Percentiles rank a stretch among this genome's conserved stretches.
Evolutionary conservation across 2,888 invertebrate genomes (phyloP).

Genomic region (Microctonus aethiopoides): DNA sequence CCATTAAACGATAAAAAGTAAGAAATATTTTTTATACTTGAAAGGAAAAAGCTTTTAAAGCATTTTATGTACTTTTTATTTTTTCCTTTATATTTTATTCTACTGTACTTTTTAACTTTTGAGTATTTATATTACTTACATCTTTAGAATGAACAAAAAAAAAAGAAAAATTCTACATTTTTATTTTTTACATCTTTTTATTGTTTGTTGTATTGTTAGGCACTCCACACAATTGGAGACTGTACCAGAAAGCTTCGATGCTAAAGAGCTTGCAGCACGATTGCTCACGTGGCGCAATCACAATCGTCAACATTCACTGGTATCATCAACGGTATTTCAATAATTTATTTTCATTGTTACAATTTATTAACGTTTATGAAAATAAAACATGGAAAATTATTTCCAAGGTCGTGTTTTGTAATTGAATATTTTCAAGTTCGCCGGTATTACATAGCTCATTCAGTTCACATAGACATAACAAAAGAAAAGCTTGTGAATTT

Average conservation of each 20-base stretch:
- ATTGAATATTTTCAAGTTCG: constrained; percentile 36
- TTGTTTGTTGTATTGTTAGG: constrained; percentile 33
- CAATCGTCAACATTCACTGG: constrained; percentile 25
- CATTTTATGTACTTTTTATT: too few relatives aligned
- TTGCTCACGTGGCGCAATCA: constrained; percentile 58
- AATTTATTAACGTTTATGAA: too few relatives aligned
- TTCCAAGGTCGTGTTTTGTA: constrained; percentile 48
- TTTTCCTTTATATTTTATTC: not conserved
- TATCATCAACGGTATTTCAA: not conserved
- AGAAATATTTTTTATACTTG: constrained; percentile 20
- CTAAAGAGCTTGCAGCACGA: constrained; percentile 59
- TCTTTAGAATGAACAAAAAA: not conserved
- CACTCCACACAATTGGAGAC: constrained; percentile 42
- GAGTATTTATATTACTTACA: too few relatives aligned
- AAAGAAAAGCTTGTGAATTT: not conserved
- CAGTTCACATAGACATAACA: not conserved
- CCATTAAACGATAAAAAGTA: constrained; percentile 45
- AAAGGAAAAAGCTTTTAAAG: constrained; percentile 13
- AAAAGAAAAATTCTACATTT: not conserved
- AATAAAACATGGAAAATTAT: too few relatives aligned
- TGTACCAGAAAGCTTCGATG: constrained; percentile 50
- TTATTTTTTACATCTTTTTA: not conserved
- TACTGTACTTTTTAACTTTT: not conserved
- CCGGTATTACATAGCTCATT: constrained; percentile 32
- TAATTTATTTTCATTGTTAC: not conserved